Conservation (phyloP, 1,140 invertebrate genomes). For the Euglossa dilemma region DNA sequence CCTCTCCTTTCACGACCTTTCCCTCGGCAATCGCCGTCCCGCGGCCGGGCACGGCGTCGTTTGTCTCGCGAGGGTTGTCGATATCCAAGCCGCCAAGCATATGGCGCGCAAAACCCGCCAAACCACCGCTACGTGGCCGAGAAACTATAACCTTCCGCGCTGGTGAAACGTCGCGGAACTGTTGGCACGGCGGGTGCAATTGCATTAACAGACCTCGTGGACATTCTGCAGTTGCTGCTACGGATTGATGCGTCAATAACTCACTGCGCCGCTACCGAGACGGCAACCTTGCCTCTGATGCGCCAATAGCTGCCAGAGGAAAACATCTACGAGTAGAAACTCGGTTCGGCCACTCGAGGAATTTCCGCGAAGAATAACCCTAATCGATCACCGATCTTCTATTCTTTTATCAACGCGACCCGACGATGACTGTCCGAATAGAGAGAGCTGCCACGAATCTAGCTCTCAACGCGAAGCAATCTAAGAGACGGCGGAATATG, state of each 20-base stretch:
- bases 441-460: no score
- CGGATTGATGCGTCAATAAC: not conserved
- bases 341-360: not conserved
- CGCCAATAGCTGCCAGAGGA: not conserved
- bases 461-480: no score
- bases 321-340: not conserved
- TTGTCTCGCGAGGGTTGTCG: slow-evolving; percentile 39
- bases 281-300: not conserved
- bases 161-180: slow-evolving; percentile 5
- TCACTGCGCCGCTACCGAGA: not conserved
- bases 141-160: not conserved
- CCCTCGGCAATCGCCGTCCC: not conserved
- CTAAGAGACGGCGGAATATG: no score
- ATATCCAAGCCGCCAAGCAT: slow-evolving; percentile 48
- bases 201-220: not conserved
- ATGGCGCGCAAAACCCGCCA: slow-evolving; percentile 34
- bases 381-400: not conserved
- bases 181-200: not conserved
- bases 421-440: no score
- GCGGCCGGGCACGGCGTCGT: slow-evolving; percentile 1
- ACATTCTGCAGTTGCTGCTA: not conserved
- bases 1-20: not conserved
- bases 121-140: slow-evolving; percentile 9
- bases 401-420: not conserved
- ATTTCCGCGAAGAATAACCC: not conserved